Conservation (phyloP, 1,140 invertebrate species). For the Reticulitermes speratus region DNA sequence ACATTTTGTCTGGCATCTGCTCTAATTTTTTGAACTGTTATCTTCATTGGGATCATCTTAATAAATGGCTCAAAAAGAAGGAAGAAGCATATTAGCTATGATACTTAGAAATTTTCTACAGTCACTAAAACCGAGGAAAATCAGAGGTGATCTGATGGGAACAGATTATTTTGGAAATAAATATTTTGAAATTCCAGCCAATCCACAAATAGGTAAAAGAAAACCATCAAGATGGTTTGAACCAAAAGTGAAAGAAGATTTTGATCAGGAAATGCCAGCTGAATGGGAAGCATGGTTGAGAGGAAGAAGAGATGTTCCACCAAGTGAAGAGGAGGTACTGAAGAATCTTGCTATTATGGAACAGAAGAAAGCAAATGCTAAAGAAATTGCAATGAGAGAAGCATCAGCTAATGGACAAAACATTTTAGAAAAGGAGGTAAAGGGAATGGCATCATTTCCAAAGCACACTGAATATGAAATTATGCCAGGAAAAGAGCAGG, state of each 20-base stretch:
- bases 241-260: constrained; percentile 55
- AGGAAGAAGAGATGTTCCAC: constrained; percentile 63
- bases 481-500: constrained; percentile 35
- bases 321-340: constrained; percentile 68
- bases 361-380: constrained; percentile 72
- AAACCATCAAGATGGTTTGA: constrained; percentile 68
- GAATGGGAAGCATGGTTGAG: constrained; percentile 86
- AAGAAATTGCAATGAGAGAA: constrained; percentile 54
- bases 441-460: constrained; percentile 37
- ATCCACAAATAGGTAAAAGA: constrained; percentile 57
- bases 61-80: constrained; percentile 29
- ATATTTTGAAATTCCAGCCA: constrained; percentile 73
- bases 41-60: neutral
- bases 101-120: constrained; percentile 59
- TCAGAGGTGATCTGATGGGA: constrained; percentile 57
- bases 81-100: constrained; percentile 45
- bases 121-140: constrained; percentile 56
- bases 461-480: constrained; percentile 38
- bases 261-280: constrained; percentile 69
- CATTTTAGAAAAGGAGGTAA: constrained; percentile 24
- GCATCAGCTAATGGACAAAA: neutral
- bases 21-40: too few relatives aligned
- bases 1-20: too few relatives aligned
- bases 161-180: constrained; percentile 77
- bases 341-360: constrained; percentile 68